Conservation (phyloP, 1,140 invertebrate genomes). For the Ips nitidus region DNA sequence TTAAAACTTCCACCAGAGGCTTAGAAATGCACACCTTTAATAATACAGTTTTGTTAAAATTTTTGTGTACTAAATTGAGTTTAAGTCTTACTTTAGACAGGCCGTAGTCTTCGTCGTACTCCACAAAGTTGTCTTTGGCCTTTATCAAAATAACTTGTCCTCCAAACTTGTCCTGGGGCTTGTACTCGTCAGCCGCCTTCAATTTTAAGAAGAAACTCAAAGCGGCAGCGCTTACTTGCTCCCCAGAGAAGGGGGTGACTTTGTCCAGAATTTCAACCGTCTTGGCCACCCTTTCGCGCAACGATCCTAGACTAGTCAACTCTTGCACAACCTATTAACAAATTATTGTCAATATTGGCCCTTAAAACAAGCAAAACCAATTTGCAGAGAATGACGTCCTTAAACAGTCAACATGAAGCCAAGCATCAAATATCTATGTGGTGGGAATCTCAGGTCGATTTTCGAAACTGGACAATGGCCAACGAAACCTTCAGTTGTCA, state of each 20-base stretch:
- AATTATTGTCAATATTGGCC: neutral
- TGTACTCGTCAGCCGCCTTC: constrained; percentile 69
- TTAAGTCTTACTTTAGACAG: constrained; percentile 65
- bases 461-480: too few relatives aligned
- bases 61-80: neutral
- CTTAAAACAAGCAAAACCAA: constrained; percentile 8
- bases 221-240: constrained; percentile 67
- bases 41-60: neutral
- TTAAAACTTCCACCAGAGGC: constrained; percentile 67
- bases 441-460: too few relatives aligned
- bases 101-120: constrained; percentile 77
- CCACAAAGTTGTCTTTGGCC: constrained; percentile 76
- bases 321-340: constrained; percentile 49
- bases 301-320: constrained; percentile 56
- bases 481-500: too few relatives aligned
- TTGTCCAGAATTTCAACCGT: constrained; percentile 57
- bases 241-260: constrained; percentile 51
- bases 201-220: constrained; percentile 77
- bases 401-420: too few relatives aligned
- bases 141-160: constrained; percentile 76
- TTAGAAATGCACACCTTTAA: constrained; percentile 67
- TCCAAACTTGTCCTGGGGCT: constrained; percentile 64
- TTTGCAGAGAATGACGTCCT: too few relatives aligned
- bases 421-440: too few relatives aligned
- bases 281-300: constrained; percentile 59